A percentile compares a stretch with the other conserved stretches of the same genome.
Evolutionary conservation across 2,113 vertebrate species (phyloP).

Genomic region (Dicrurus megarhynchus): DNA sequence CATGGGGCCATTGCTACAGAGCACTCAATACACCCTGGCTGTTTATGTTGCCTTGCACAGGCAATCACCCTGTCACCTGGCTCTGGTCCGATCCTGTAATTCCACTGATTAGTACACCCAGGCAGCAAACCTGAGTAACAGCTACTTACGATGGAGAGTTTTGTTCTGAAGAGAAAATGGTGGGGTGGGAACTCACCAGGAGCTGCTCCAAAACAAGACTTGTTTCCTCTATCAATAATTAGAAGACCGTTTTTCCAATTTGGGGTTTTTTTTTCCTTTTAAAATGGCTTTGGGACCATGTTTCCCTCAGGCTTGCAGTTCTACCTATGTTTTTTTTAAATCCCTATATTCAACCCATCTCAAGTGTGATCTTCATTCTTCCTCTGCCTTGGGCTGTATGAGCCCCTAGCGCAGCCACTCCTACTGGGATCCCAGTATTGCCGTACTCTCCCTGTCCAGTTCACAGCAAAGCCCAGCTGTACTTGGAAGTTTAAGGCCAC

Average conservation of each 20-base stretch:
- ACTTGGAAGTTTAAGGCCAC: neutral
- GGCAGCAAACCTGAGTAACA: neutral
- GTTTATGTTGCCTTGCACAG: neutral
- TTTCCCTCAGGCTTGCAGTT: neutral
- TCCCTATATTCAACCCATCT: neutral
- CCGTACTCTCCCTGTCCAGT: accelerated
- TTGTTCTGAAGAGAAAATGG: neutral
- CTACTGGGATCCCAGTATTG: neutral
- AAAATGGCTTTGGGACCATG: neutral
- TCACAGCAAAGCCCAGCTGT: neutral
- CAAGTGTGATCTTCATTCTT: neutral
- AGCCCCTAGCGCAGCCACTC: neutral
- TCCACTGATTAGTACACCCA: neutral
- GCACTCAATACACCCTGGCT: neutral
- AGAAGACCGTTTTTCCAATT: neutral
- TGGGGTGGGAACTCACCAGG: neutral
- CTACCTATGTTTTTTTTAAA: neutral
- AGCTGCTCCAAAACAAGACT: neutral
- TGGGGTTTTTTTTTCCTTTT: neutral
- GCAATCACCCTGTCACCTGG: neutral
- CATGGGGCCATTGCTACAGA: neutral
- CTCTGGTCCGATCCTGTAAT: neutral
- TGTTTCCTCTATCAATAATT: neutral
- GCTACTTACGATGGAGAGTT: neutral
- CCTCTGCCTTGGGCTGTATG: neutral